phyloP scores from a whole-genome alignment of 2,888 invertebrate species.

The Beris morrisii region DNA sequence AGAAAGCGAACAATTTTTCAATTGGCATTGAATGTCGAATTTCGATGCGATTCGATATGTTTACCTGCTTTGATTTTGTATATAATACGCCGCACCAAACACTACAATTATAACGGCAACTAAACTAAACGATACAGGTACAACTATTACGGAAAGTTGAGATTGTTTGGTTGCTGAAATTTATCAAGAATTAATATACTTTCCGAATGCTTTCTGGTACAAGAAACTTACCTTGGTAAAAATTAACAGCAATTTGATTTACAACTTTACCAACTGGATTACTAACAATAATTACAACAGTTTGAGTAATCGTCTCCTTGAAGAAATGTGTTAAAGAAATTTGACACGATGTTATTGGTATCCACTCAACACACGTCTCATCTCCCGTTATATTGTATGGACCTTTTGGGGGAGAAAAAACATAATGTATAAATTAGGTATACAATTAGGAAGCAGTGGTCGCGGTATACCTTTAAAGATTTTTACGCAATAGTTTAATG shows the following conservation, averaged over 20 bases:
- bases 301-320: conserved; percentile 68
- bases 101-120: conserved; percentile 81
- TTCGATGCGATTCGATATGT: conserved; percentile 24
- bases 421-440: too few species aligned
- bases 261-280: conserved; percentile 74
- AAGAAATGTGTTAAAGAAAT: conserved; percentile 72
- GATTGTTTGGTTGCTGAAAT: conserved; percentile 72
- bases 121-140: conserved; percentile 80
- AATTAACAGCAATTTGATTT: conserved; percentile 73
- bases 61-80: conserved; percentile 77
- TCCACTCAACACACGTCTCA: conserved; percentile 66
- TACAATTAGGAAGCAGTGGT: too few species aligned
- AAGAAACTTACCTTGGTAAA: conserved; percentile 73
- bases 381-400: conserved; percentile 71
- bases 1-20: conserved; percentile 6
- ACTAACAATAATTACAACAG: conserved; percentile 74
- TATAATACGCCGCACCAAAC: conserved; percentile 84
- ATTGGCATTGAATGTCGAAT: not conserved
- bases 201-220: not conserved
- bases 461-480: conserved; percentile 60
- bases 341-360: conserved; percentile 59
- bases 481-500: conserved; percentile 70
- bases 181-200: not conserved
- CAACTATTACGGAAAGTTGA: conserved; percentile 84
- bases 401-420: conserved; percentile 41